phyloP scores from a whole-genome alignment of 1,140 invertebrate species.

The Potamilus streckersoni region DNA sequence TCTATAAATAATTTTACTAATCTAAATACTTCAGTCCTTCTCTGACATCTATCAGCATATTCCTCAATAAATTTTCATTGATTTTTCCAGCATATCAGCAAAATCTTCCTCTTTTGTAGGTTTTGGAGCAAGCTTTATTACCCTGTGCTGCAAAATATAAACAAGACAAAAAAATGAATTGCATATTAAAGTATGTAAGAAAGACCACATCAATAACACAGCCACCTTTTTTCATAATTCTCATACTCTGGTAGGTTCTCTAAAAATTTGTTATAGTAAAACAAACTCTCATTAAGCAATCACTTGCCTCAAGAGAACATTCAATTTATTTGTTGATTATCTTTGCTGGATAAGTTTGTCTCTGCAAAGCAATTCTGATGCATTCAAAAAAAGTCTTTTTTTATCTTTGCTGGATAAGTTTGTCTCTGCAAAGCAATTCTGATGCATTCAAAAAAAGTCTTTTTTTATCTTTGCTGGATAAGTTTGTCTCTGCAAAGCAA shows the following conservation, averaged over 20 bases:
- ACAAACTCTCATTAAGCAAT: background rate
- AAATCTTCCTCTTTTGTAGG: constrained; percentile 82
- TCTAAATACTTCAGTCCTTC: no score
- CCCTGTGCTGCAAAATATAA: constrained; percentile 76
- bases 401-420: no score
- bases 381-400: no score
- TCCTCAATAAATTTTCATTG: constrained; percentile 76
- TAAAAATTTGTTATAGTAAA: background rate
- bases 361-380: no score
- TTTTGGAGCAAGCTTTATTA: constrained; percentile 81
- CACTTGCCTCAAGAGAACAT: background rate
- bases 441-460: no score
- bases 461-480: no score
- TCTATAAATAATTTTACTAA: no score
- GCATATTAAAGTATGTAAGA: constrained; percentile 5
- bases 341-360: background rate
- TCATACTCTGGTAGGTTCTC: background rate
- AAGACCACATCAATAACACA: background rate
- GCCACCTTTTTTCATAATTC: background rate
- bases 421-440: no score
- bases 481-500: no score
- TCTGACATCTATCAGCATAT: no score
- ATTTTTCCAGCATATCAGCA: constrained; percentile 79
- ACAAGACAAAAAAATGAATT: constrained; percentile 12
- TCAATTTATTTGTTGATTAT: background rate